These are phyloP conservation scores for Zelostemma sp. DNA, from an alignment of 1,140 invertebrate genomes.

Conservation along the genomic window DNA sequence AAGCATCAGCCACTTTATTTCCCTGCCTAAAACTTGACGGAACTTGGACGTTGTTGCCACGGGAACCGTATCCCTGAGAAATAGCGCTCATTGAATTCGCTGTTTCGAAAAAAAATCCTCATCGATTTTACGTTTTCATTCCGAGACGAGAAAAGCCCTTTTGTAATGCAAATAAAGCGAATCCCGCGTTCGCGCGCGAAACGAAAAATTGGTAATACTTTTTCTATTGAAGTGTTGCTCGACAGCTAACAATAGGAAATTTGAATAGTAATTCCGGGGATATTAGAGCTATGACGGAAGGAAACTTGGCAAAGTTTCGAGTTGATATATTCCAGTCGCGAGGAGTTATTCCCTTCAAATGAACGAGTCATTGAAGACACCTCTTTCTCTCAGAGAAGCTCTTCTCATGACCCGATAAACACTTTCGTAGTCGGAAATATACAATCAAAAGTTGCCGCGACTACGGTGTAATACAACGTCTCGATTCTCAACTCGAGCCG, in stretches of 20 bases:
- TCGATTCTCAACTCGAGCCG: slow-evolving; percentile 41
- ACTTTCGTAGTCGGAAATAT: slow-evolving; percentile 39
- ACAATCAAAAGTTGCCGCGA: slow-evolving; percentile 65
- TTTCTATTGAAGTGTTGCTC: not conserved
- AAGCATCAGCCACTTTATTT: slow-evolving; percentile 23
- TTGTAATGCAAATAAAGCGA: too few relatives aligned
- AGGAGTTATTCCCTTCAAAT: slow-evolving; percentile 15
- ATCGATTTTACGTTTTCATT: too few relatives aligned
- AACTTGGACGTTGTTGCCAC: slow-evolving; percentile 30
- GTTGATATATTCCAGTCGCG: slow-evolving; percentile 15
- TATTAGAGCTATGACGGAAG: not conserved
- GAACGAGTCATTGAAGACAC: slow-evolving; percentile 46
- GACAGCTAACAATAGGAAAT: not conserved
- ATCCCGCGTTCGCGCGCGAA: too few relatives aligned
- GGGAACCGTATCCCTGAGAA: not conserved
- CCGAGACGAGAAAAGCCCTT: not conserved
- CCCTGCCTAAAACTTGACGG: not conserved
- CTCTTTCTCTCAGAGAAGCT: slow-evolving; percentile 34
- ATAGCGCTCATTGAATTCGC: too few relatives aligned
- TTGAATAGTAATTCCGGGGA: not conserved
- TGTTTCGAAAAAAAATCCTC: too few relatives aligned
- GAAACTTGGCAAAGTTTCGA: slow-evolving; percentile 7
- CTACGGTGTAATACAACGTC: slow-evolving; percentile 43
- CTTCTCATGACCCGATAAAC: slow-evolving; percentile 21
- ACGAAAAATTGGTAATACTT: not conserved